Evolutionary conservation across 2,113 vertebrate genomes (phyloP).

Genomic region (Pterocles orientalis): DNA sequence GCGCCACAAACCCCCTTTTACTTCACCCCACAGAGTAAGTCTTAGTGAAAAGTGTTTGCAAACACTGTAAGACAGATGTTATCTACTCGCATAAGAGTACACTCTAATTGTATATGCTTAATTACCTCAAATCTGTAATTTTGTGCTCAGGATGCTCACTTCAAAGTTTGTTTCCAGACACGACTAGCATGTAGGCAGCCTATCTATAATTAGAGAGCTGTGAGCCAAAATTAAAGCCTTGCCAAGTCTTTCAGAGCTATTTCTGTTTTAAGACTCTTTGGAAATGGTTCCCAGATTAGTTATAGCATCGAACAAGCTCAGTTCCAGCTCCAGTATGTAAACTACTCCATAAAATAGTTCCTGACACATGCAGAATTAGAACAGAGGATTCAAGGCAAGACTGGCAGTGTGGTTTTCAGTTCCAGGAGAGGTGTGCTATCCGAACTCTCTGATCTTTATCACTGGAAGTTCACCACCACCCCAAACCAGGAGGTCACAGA

Average conservation of each 20-base stretch:
- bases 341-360: background rate
- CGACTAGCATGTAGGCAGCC: background rate
- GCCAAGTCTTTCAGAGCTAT: background rate
- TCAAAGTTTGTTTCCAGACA: conserved; percentile 23
- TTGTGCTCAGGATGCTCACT: background rate
- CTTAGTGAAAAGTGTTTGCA: background rate
- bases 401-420: background rate
- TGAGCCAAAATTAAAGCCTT: background rate
- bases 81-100: background rate
- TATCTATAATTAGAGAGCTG: conserved; percentile 6
- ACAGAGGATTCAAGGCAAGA: background rate
- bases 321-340: background rate
- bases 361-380: background rate
- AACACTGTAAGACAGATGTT: background rate
- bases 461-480: background rate
- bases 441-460: background rate
- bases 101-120: background rate
- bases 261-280: background rate
- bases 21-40: background rate
- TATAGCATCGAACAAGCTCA: background rate
- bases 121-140: background rate
- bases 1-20: background rate
- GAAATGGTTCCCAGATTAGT: background rate
- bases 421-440: background rate
- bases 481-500: background rate